Conservation (phyloP, 1,140 invertebrate genomes). For the Solenopsis invicta region DNA sequence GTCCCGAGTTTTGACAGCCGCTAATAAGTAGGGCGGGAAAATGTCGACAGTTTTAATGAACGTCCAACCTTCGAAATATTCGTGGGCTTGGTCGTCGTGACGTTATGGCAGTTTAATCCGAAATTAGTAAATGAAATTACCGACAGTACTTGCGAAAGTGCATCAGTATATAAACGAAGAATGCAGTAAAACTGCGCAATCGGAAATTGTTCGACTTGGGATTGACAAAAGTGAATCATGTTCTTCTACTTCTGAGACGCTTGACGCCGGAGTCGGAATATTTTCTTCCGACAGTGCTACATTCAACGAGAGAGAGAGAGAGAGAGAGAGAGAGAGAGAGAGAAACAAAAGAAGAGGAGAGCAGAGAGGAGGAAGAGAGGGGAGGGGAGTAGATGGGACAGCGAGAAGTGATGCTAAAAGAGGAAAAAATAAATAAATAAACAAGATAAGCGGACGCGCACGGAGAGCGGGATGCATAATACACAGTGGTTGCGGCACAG, state of each 20-base stretch:
- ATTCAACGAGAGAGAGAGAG: not conserved
- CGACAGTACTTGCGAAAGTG: too few relatives aligned
- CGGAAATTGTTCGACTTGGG: too few relatives aligned
- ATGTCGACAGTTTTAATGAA: not conserved
- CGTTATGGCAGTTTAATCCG: not conserved
- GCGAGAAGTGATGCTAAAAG: conserved; percentile 38
- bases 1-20: conserved; percentile 50
- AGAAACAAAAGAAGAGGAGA: not conserved
- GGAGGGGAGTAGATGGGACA: not conserved
- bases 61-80: not conserved
- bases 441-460: conserved; percentile 70
- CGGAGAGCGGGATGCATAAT: conserved; percentile 72
- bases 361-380: too few relatives aligned
- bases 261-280: conserved; percentile 12
- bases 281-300: not conserved
- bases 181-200: too few relatives aligned
- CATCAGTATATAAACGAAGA: too few relatives aligned
- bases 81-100: too few relatives aligned
- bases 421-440: conserved; percentile 59
- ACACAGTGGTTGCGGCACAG: conserved; percentile 80
- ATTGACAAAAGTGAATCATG: not conserved
- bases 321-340: too few relatives aligned
- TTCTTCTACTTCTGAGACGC: conserved; percentile 23
- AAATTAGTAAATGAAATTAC: not conserved
- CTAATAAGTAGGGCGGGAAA: conserved; percentile 17